phyloP scores from a whole-genome alignment of 2,888 invertebrate genomes.

The Dinocampus coccinellae region DNA sequence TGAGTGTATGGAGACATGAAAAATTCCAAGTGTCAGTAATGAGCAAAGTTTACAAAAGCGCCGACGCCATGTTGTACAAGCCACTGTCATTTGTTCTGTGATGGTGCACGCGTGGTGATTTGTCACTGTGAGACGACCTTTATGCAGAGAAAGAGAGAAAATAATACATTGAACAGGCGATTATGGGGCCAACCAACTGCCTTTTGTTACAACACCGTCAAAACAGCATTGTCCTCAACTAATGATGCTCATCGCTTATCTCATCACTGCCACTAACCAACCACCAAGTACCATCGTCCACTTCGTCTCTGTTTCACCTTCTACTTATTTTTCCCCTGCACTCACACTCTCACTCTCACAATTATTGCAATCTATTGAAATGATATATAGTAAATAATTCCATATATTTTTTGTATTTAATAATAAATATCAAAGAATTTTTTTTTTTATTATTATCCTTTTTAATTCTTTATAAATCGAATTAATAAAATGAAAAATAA shows the following conservation, averaged over 20 bases:
- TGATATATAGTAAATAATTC: background rate
- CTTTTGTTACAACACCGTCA: slow-evolving; percentile 53
- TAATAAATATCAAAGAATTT: background rate
- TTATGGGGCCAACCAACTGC: slow-evolving; percentile 16
- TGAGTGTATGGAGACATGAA: slow-evolving; percentile 53
- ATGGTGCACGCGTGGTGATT: slow-evolving; percentile 58
- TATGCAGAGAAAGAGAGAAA: background rate
- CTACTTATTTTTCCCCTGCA: background rate
- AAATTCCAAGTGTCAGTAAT: slow-evolving; percentile 65
- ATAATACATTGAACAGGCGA: background rate
- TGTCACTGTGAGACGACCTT: slow-evolving; percentile 53
- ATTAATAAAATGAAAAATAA: too few species aligned
- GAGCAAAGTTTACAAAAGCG: slow-evolving; percentile 61
- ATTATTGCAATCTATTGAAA: background rate
- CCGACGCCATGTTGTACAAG: slow-evolving; percentile 51
- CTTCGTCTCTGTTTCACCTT: slow-evolving; percentile 4
- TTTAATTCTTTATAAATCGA: background rate
- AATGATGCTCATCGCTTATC: slow-evolving; percentile 56
- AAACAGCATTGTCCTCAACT: slow-evolving; percentile 64
- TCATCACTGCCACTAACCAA: slow-evolving; percentile 17
- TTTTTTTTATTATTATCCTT: too few species aligned
- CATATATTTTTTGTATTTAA: background rate
- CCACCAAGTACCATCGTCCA: too few species aligned
- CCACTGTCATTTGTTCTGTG: slow-evolving; percentile 67
- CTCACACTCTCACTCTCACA: background rate